Percentiles rank a stretch among this genome's conserved stretches.
phyloP scores from a whole-genome alignment of 2,888 invertebrate genomes.

The Empis stercorea region DNA sequence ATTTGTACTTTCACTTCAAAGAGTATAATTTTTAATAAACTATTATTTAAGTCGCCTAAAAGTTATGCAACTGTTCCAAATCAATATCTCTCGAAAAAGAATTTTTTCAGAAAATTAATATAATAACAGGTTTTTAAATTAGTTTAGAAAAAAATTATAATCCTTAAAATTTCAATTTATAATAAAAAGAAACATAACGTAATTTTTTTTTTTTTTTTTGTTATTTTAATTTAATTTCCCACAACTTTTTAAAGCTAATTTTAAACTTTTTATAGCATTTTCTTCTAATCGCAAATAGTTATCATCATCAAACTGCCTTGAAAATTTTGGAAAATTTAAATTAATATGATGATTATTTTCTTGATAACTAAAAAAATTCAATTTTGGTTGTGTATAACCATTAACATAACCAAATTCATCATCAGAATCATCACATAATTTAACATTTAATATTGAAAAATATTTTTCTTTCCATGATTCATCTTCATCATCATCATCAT shows the following conservation, averaged over 20 bases:
- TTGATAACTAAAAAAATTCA: slow-evolving; percentile 13
- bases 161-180: too few relatives aligned
- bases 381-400: slow-evolving; percentile 10
- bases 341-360: slow-evolving; percentile 8
- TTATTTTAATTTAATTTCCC: not conserved
- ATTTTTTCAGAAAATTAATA: too few relatives aligned
- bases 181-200: too few relatives aligned
- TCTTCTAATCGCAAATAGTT: slow-evolving; percentile 17
- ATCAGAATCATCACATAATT: slow-evolving; percentile 2
- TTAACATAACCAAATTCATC: slow-evolving; percentile 1
- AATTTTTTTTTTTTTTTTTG: too few relatives aligned
- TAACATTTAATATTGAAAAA: slow-evolving; percentile 2
- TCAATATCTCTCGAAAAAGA: too few relatives aligned
- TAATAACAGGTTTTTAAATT: too few relatives aligned
- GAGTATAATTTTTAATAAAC: too few relatives aligned
- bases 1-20: too few relatives aligned
- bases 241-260: slow-evolving; percentile 15
- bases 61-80: too few relatives aligned
- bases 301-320: slow-evolving; percentile 19
- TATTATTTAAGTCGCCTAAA: too few relatives aligned
- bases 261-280: slow-evolving; percentile 15
- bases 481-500: not conserved
- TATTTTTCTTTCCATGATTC: slow-evolving; percentile 2
- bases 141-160: too few relatives aligned
- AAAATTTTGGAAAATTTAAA: slow-evolving; percentile 16